Base-by-base conservation (phyloP, 1,140 invertebrate species). In the Temnothorax longispinosus region DNA sequence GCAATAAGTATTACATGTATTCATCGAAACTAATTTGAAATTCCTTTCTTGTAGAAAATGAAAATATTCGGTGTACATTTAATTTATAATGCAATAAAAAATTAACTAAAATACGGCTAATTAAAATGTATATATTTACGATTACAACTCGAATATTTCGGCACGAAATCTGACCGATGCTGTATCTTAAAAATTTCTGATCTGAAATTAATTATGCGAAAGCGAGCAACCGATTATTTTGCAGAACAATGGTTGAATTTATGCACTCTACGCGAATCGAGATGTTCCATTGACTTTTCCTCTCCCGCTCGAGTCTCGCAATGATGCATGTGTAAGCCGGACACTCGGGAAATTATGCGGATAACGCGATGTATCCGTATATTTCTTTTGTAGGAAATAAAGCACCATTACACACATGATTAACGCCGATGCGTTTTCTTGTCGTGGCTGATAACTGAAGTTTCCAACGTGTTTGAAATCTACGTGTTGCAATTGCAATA, bases 301-400 rank as follows among this genome's bases (percentile, higher is more conserved):
- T 82, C 62, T 67, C 32, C 10, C 50, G n/a, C 35, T 58, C 38
- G 64, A 50, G 38, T 74, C 35, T 41, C 18, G 18, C 64, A 47
- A 15, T 32, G 58, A 18, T 74, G 47, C 52, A 44, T 60, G 47
- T 44, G 75, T 80, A 74, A 72, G 60, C 85, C 84, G 77, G 56
- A 85, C 85, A 78, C 81, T 85, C 81, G 87, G 85, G 78, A 85
- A 90, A 90, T 91, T 91, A 87, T 87, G 64, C 89, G 75, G 60
- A 65, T 88, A 88, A 91, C 87, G 87, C 90, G 89, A 89, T 90
- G 87, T 90, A 90, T 88, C 81, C 81, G 87, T 47, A 81, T 44
- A 81, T 44, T 54, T 69, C n/a, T 81, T 75, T 18, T 41, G 58
- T 87, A 81, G 52, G 74, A 87, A 85, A 78, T 78, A 87, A 87